Evolutionary conservation across 2,113 vertebrate species (phyloP).

Genomic region (Asarcornis scutulata): DNA sequence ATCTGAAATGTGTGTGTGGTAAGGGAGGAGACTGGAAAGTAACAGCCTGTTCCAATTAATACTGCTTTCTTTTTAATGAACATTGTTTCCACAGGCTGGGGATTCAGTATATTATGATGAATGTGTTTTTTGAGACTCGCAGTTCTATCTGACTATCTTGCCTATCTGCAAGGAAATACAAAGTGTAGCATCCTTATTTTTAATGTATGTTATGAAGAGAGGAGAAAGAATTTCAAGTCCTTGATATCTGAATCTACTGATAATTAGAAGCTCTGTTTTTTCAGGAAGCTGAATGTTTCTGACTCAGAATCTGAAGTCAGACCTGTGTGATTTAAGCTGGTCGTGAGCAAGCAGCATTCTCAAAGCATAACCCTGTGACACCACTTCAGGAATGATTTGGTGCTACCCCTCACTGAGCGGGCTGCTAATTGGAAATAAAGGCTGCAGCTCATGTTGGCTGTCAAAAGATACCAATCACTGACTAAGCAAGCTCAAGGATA

Average conservation of each 20-base stretch:
- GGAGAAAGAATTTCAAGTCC: neutral
- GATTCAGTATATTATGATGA: neutral
- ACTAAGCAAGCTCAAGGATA: neutral
- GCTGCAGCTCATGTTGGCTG: neutral
- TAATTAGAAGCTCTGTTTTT: neutral
- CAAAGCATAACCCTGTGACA: neutral
- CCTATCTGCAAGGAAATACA: neutral
- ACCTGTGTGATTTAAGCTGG: neutral
- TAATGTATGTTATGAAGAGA: neutral
- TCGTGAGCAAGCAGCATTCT: neutral
- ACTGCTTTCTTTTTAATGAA: slow-evolving; percentile 42
- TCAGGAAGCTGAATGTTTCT: neutral
- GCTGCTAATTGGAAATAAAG: neutral
- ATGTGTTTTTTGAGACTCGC: neutral
- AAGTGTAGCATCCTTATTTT: neutral
- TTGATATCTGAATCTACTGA: neutral
- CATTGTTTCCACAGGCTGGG: slow-evolving; percentile 13
- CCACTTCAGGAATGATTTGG: neutral
- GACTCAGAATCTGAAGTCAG: neutral
- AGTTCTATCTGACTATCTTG: neutral
- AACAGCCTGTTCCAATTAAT: slow-evolving; percentile 60
- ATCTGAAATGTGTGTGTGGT: slow-evolving; percentile 57
- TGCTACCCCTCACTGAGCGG: neutral
- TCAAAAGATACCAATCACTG: neutral
- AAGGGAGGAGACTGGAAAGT: slow-evolving; percentile 58